These are phyloP conservation scores for Ptychobarbus kaznakovi DNA, from an alignment of 2,797 vertebrate species.

Conservation along the genomic window DNA sequence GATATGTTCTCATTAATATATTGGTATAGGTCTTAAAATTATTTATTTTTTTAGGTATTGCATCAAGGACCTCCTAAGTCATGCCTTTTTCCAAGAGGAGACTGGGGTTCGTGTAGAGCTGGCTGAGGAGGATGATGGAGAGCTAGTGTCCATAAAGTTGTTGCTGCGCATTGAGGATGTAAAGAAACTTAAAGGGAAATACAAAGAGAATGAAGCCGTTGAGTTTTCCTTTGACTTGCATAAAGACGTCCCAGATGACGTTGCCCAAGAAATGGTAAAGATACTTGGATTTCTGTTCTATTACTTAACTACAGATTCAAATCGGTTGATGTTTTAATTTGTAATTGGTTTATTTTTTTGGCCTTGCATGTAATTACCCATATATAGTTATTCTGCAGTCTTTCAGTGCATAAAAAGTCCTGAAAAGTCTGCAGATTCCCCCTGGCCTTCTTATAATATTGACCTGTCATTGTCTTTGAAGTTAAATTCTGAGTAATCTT, in stretches of 20 bases:
- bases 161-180: conserved; percentile 98
- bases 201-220: conserved; percentile 98
- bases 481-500: background rate
- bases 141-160: conserved; percentile 95
- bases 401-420: background rate
- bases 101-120: conserved; percentile 97
- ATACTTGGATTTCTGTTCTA: background rate
- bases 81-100: conserved; percentile 99
- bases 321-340: background rate
- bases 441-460: background rate
- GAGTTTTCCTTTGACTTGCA: conserved; percentile 98
- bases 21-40: background rate
- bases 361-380: background rate
- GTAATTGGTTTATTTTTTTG: background rate
- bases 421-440: background rate
- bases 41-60: conserved; percentile 83
- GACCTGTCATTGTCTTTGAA: background rate
- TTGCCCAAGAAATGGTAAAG: conserved; percentile 98
- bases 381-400: background rate
- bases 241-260: conserved; percentile 95
- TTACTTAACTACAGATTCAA: background rate
- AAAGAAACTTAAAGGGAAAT: conserved; percentile 98
- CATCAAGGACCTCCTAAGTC: conserved; percentile 98
- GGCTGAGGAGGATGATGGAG: conserved; percentile 97
- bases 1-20: background rate